phyloP scores from a whole-genome alignment of 2,113 vertebrate genomes.

The Nanorana parkeri region DNA sequence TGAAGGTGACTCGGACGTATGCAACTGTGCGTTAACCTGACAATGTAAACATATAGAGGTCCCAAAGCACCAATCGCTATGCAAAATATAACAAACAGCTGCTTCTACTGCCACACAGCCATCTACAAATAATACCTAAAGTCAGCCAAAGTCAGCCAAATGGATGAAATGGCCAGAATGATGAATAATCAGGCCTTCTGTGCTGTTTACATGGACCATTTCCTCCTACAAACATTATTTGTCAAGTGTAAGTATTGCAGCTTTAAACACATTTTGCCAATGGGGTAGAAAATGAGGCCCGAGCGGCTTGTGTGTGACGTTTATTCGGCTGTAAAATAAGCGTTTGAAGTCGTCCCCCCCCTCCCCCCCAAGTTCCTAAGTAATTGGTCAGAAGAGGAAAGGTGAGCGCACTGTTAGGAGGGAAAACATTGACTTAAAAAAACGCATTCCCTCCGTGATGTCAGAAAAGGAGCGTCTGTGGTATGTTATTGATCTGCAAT shows the following conservation, averaged over 20 bases:
- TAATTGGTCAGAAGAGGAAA: constrained; percentile 34
- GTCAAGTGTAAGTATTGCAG: constrained; percentile 29
- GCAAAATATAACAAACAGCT: constrained; percentile 12
- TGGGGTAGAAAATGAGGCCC: constrained; percentile 11
- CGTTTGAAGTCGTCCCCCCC: constrained; percentile 25
- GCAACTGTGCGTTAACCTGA: not conserved
- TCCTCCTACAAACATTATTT: constrained; percentile 47
- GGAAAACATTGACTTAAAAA: constrained; percentile 36
- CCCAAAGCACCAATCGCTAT: not conserved
- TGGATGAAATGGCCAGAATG: constrained; percentile 11
- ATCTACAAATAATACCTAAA: not conserved
- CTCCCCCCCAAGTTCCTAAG: constrained; percentile 19
- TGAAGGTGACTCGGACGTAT: not conserved
- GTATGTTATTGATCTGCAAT: constrained; percentile 45
- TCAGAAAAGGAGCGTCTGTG: constrained; percentile 17
- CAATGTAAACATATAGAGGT: not conserved
- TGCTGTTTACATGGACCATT: constrained; percentile 45
- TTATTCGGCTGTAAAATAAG: constrained; percentile 14
- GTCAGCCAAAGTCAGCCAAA: constrained; percentile 1
- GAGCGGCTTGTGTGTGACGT: not conserved
- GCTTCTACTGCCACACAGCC: not conserved
- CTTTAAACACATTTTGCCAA: constrained; percentile 38
- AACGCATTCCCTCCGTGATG: constrained; percentile 40
- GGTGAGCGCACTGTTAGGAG: constrained; percentile 1
- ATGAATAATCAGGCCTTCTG: constrained; percentile 22